Conservation (phyloP, 1,140 invertebrate species). For the Hirudo medicinalis region DNA sequence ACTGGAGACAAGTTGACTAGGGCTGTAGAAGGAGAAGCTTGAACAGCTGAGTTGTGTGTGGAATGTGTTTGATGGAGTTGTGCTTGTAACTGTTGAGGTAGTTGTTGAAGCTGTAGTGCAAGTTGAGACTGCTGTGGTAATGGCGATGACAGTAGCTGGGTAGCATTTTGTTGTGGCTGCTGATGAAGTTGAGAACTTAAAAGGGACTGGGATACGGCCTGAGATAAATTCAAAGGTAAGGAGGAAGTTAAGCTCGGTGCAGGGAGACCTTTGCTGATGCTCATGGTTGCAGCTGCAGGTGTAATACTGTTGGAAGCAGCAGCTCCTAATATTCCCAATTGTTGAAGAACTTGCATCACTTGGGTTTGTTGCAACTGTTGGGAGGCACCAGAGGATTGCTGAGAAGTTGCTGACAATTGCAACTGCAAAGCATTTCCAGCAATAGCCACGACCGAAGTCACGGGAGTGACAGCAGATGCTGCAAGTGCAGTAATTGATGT, state of each 20-base stretch:
- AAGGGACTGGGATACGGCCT: too few species aligned
- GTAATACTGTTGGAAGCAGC: constrained; percentile 4
- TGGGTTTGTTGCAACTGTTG: neutral
- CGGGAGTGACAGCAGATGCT: neutral
- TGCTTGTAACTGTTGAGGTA: constrained; percentile 3
- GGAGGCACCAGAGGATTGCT: too few species aligned
- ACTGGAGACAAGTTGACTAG: constrained; percentile 2
- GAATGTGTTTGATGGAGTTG: constrained; percentile 3
- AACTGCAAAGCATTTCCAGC: too few species aligned
- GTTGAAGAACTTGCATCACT: neutral
- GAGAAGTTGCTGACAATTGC: neutral
- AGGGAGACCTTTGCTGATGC: neutral
- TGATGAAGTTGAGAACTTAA: neutral
- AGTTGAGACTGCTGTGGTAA: constrained; percentile 5
- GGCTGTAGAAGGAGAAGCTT: too few species aligned
- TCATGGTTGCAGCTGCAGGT: neutral
- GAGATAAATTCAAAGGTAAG: too few species aligned
- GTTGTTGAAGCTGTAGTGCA: neutral
- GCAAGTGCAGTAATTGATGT: neutral
- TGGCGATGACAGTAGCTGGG: neutral
- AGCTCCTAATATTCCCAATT: neutral
- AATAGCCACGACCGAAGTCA: too few species aligned
- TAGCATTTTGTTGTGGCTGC: neutral
- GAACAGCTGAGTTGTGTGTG: neutral
- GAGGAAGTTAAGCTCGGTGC: neutral